These are phyloP conservation scores for Dasyornis broadbenti DNA, from an alignment of 2,113 vertebrate genomes.

Conservation along the genomic window DNA sequence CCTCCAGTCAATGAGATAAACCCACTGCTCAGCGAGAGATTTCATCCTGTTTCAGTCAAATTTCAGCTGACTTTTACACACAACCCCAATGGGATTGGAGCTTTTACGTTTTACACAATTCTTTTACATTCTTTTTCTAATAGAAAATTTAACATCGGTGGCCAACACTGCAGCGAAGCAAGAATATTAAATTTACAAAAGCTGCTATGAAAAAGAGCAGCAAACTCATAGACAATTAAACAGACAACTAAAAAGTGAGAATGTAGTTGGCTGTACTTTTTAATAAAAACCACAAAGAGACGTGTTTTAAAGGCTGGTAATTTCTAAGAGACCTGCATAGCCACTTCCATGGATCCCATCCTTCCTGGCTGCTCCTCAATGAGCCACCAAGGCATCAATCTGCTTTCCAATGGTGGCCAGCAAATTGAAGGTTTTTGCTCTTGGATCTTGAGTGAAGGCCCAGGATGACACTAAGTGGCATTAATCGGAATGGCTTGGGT, in stretches of 20 bases:
- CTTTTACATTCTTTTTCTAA: not conserved
- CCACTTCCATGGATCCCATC: not conserved
- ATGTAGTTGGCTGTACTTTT: not conserved
- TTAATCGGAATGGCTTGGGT: too few relatives aligned
- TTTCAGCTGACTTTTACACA: slow-evolving; percentile 1
- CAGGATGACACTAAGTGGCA: not conserved
- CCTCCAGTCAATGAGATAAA: not conserved
- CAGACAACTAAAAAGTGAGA: not conserved
- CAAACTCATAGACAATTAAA: not conserved
- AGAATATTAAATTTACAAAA: not conserved
- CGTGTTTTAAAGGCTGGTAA: not conserved
- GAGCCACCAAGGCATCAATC: not conserved
- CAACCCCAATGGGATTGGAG: not conserved
- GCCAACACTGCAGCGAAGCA: not conserved
- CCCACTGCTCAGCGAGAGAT: not conserved
- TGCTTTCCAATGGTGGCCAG: accelerated
- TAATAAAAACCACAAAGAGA: not conserved
- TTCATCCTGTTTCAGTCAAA: not conserved
- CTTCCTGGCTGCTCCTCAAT: not conserved
- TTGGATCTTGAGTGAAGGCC: not conserved
- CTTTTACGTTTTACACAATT: not conserved
- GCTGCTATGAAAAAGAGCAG: not conserved
- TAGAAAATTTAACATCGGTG: not conserved
- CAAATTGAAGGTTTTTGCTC: not conserved
- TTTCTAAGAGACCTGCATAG: not conserved